phyloP scores from a whole-genome alignment of 2,113 vertebrate species.

The Sebastes fasciatus region DNA sequence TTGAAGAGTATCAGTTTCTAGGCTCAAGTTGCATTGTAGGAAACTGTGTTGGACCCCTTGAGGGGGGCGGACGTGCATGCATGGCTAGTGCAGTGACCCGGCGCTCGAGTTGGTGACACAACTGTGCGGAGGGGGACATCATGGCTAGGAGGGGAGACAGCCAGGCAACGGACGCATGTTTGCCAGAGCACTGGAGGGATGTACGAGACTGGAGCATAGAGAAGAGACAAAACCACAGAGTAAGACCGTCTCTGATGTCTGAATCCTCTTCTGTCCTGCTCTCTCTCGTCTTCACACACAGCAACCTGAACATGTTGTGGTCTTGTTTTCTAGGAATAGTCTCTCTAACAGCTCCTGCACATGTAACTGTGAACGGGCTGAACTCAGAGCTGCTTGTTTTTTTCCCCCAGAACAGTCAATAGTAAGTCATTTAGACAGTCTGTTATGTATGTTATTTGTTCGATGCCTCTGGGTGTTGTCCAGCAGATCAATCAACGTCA shows the following conservation, averaged over 20 bases:
- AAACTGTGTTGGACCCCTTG: conserved; percentile 28
- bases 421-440: conserved; percentile 40
- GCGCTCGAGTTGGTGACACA: conserved; percentile 1
- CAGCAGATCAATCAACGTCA: conserved; percentile 32
- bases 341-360: conserved; percentile 14
- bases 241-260: conserved; percentile 46
- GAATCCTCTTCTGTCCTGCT: not conserved
- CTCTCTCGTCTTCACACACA: not conserved
- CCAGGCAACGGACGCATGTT: conserved; percentile 21
- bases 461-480: conserved; percentile 14
- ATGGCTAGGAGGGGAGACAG: conserved; percentile 46
- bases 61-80: not conserved
- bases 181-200: conserved; percentile 65
- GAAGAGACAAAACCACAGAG: conserved; percentile 68
- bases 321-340: conserved; percentile 30
- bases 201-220: conserved; percentile 67
- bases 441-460: conserved; percentile 31
- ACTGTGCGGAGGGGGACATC: conserved; percentile 12
- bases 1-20: conserved; percentile 39
- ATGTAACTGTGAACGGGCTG: conserved; percentile 14
- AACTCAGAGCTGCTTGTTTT: conserved; percentile 27
- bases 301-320: not conserved
- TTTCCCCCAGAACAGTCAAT: conserved; percentile 34
- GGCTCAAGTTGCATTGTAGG: conserved; percentile 44
- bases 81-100: conserved; percentile 17